These are phyloP conservation scores for Lypha dubia DNA, from an alignment of 2,888 invertebrate genomes.

Conservation along the genomic window DNA sequence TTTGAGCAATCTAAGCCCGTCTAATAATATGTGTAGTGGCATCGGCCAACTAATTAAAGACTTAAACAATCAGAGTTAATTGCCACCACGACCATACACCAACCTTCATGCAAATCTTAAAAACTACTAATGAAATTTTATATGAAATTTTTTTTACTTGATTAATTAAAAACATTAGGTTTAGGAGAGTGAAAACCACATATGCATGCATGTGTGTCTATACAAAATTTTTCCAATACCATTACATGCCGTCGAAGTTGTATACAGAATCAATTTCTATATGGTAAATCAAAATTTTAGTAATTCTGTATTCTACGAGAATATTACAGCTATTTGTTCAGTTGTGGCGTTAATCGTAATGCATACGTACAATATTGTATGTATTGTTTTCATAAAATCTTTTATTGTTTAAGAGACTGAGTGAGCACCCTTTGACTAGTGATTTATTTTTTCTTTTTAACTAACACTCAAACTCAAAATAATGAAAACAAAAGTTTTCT, in stretches of 20 bases:
- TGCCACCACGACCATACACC: not conserved
- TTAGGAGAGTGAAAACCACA: too few relatives aligned
- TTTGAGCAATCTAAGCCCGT: too few relatives aligned
- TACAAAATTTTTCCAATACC: too few relatives aligned
- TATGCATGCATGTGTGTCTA: too few relatives aligned
- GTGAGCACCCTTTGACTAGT: conserved; percentile 37
- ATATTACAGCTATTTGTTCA: not conserved
- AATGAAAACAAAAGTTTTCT: conserved; percentile 36
- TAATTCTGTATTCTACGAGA: too few relatives aligned
- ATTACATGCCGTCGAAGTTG: not conserved
- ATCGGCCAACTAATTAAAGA: not conserved
- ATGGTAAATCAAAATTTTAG: not conserved
- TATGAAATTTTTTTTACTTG: not conserved
- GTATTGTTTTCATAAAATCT: conserved; percentile 3
- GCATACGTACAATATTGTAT: not conserved
- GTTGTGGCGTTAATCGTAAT: not conserved
- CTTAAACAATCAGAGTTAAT: not conserved
- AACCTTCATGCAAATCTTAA: not conserved
- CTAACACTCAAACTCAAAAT: conserved; percentile 18
- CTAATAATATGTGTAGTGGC: not conserved
- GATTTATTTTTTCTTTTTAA: conserved; percentile 28
- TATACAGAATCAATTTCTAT: not conserved
- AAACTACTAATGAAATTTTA: not conserved
- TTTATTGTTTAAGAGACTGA: conserved; percentile 22
- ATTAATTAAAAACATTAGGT: not conserved